These are phyloP conservation scores for Pseudococcus viburni DNA, from an alignment of 2,888 invertebrate species.

Conservation along the genomic window DNA sequence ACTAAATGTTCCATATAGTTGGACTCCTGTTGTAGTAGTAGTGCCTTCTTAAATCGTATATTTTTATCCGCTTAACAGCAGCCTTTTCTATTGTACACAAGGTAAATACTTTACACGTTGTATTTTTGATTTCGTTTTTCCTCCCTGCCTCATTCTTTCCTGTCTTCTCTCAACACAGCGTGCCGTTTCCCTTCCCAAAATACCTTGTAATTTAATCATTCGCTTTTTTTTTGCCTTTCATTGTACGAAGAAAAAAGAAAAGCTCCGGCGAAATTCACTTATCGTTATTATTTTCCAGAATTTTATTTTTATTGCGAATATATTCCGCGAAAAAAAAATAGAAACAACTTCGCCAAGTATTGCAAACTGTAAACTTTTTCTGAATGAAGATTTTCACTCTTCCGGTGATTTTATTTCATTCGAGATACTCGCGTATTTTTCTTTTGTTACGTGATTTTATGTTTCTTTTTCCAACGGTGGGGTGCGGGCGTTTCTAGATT, in stretches of 20 bases:
- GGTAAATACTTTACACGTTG: conserved; percentile 31
- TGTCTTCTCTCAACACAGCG: background rate
- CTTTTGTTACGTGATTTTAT: background rate
- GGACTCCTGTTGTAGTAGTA: background rate
- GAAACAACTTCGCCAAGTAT: background rate
- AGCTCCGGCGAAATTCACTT: background rate
- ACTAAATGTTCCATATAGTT: background rate
- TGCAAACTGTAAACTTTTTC: background rate
- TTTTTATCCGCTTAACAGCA: conserved; percentile 7
- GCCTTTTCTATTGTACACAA: background rate
- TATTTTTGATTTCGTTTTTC: conserved; percentile 14
- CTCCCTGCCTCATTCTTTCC: background rate
- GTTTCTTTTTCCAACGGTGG: too few relatives aligned
- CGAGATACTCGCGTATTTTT: background rate
- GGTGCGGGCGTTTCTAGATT: too few relatives aligned
- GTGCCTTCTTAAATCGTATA: background rate
- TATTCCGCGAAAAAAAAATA: background rate
- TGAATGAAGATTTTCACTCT: conserved; percentile 6
- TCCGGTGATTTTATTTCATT: conserved; percentile 10
- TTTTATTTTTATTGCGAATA: background rate
- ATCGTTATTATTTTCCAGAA: conserved; percentile 24
- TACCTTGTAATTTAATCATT: conserved; percentile 15
- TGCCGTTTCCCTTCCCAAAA: background rate
- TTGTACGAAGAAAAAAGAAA: background rate
- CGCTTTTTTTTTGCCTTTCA: conserved; percentile 11